phyloP scores from a whole-genome alignment of 2,797 vertebrate species.

The Sebastes diploproa region DNA sequence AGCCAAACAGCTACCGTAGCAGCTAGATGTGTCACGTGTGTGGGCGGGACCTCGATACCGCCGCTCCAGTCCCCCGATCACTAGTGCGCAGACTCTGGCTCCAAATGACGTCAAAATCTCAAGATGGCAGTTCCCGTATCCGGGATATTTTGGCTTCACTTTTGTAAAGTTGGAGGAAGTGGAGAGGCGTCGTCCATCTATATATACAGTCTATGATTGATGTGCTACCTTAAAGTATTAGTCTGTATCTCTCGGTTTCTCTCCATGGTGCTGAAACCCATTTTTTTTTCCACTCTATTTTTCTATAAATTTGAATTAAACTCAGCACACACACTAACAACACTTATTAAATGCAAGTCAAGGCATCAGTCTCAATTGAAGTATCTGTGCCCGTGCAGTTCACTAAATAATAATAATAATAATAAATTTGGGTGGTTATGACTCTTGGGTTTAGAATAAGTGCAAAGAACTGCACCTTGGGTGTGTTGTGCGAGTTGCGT shows the following conservation, averaged over 20 bases:
- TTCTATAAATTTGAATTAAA: constrained; percentile 25
- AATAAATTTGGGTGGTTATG: constrained; percentile 53
- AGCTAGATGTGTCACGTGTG: neutral
- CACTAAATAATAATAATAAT: constrained; percentile 8
- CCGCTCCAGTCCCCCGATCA: neutral
- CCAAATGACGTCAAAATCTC: neutral
- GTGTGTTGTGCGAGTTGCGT: constrained; percentile 89
- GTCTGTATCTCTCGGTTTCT: neutral
- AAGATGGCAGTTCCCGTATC: neutral
- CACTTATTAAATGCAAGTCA: constrained; percentile 46
- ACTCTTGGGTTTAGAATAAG: constrained; percentile 64
- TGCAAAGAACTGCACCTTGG: constrained; percentile 89
- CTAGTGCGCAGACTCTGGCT: neutral
- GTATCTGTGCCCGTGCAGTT: constrained; percentile 75
- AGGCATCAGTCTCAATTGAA: constrained; percentile 74
- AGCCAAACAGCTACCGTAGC: neutral
- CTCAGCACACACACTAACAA: constrained; percentile 62
- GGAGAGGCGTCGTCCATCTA: neutral
- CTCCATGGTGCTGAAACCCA: neutral
- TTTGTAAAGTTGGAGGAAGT: neutral
- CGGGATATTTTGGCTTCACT: neutral
- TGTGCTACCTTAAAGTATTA: neutral
- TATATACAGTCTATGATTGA: neutral
- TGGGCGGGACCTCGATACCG: too few relatives aligned
- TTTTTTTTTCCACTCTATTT: neutral